phyloP scores from a whole-genome alignment of 1,140 invertebrate species.

The Euschistus heros region DNA sequence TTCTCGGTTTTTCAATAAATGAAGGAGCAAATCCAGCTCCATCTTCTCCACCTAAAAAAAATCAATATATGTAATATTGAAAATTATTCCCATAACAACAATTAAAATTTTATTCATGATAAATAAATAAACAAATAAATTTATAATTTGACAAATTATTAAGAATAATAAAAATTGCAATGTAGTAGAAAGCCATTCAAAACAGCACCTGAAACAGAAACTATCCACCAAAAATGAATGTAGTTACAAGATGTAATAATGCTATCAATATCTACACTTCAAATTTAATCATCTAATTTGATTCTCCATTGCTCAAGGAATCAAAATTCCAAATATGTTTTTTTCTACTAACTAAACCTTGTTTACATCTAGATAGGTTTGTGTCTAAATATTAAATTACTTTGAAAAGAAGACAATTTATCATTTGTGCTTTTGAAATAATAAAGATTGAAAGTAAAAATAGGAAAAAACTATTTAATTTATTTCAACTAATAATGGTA shows the following conservation, averaged over 20 bases:
- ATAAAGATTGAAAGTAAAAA: no score
- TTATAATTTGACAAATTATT: not conserved
- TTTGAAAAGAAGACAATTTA: no score
- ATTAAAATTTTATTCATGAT: not conserved
- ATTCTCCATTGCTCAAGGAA: no score
- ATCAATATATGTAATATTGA: conserved; percentile 27
- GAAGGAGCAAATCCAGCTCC: conserved; percentile 82
- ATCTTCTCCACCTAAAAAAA: conserved; percentile 73
- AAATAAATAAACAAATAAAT: not conserved
- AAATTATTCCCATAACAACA: not conserved
- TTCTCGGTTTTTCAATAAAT: conserved; percentile 92
- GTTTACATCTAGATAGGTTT: no score
- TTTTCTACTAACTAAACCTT: no score
- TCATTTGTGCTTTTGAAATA: no score
- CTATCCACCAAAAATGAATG: conserved; percentile 9
- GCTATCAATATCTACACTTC: not conserved
- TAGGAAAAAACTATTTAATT: no score
- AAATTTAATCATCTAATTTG: no score
- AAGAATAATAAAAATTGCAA: not conserved
- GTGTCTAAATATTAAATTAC: no score
- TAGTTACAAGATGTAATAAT: conserved; percentile 3
- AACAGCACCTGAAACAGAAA: conserved; percentile 23
- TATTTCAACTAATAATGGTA: no score
- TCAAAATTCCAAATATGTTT: no score
- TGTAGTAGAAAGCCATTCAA: conserved; percentile 10